Conservation (phyloP, 2,113 vertebrate species). For the Pluvialis apricaria region DNA sequence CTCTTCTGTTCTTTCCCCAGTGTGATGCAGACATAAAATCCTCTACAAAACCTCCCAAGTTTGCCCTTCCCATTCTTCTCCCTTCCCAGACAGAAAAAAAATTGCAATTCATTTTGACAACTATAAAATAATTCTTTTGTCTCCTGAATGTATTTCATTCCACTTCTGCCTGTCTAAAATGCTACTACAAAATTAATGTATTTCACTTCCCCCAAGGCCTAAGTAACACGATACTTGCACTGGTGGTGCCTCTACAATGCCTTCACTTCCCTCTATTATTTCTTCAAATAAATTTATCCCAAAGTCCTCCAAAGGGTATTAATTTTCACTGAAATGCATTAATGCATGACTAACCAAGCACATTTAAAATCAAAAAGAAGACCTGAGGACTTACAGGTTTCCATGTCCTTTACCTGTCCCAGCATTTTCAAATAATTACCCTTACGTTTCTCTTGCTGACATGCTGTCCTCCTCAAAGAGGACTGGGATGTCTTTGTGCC, state of each 20-base stretch:
- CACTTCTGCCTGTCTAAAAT: neutral
- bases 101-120: neutral
- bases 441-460: neutral
- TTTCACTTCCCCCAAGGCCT: neutral
- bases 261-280: neutral
- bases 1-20: neutral
- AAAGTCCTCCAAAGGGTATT: neutral
- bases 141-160: neutral
- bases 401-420: neutral
- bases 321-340: neutral
- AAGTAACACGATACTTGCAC: neutral
- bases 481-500: neutral
- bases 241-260: neutral
- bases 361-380: neutral
- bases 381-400: neutral
- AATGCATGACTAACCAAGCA: neutral
- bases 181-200: neutral
- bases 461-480: neutral
- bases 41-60: neutral
- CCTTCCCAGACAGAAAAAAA: neutral
- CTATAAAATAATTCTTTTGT: neutral
- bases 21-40: neutral
- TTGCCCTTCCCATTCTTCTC: neutral
- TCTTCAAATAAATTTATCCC: neutral
- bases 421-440: neutral